Percentiles rank a stretch among this genome's conserved stretches.
Evolutionary conservation across 2,113 vertebrate species (phyloP).

Genomic region (Bubo scandiacus): DNA sequence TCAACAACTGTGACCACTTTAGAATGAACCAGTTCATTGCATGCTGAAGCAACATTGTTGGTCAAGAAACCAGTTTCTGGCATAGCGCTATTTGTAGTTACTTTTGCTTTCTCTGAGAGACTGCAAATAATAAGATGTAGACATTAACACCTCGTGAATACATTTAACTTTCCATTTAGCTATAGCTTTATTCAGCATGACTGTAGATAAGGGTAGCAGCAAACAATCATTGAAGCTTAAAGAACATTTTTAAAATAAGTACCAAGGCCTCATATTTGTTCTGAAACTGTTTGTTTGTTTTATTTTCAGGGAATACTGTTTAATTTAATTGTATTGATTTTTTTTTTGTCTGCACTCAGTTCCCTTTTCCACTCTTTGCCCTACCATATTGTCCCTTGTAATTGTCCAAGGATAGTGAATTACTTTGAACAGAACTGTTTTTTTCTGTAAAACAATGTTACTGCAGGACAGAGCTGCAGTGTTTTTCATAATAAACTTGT

Average conservation of each 20-base stretch:
- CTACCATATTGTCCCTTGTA: slow-evolving; percentile 75
- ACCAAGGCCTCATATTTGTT: slow-evolving; percentile 81
- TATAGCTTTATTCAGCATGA: slow-evolving; percentile 90
- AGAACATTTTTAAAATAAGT: slow-evolving; percentile 82
- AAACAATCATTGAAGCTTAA: slow-evolving; percentile 85
- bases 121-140: slow-evolving; percentile 83
- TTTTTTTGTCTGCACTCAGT: slow-evolving; percentile 74
- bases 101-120: slow-evolving; percentile 87
- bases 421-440: slow-evolving; percentile 78
- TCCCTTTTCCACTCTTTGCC: slow-evolving; percentile 71
- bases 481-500: slow-evolving; percentile 88
- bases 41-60: slow-evolving; percentile 86
- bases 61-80: slow-evolving; percentile 82
- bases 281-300: slow-evolving; percentile 77
- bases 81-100: slow-evolving; percentile 90
- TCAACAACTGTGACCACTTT: slow-evolving; percentile 82
- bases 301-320: slow-evolving; percentile 84
- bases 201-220: slow-evolving; percentile 87
- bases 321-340: slow-evolving; percentile 84
- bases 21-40: slow-evolving; percentile 83
- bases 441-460: slow-evolving; percentile 78
- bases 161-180: slow-evolving; percentile 85
- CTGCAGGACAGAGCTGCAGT: slow-evolving; percentile 78
- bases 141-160: slow-evolving; percentile 86
- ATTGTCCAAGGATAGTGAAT: slow-evolving; percentile 80